Percentiles rank a stretch among this genome's conserved stretches.
These are phyloP conservation scores for Thalassarche chlororhynchos DNA, from an alignment of 2,113 vertebrate species.

Conservation along the genomic window DNA sequence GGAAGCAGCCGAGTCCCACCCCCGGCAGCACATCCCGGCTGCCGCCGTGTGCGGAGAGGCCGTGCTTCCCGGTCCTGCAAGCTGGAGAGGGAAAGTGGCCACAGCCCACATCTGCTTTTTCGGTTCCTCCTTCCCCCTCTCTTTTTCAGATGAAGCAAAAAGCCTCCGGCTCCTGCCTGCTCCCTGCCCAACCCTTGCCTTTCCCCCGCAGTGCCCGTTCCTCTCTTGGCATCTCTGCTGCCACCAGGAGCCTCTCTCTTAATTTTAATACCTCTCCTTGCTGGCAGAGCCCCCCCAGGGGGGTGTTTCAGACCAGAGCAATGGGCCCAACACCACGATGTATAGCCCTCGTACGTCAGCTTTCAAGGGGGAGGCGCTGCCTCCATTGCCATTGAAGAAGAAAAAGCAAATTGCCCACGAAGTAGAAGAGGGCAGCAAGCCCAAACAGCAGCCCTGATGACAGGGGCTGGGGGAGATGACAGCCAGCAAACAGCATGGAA, in stretches of 20 bases:
- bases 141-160: neutral
- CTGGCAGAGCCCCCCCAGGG: neutral
- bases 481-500: neutral
- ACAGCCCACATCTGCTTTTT: neutral
- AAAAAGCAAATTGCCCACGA: neutral
- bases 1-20: too few relatives aligned
- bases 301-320: neutral
- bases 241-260: neutral
- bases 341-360: accelerated
- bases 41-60: too few relatives aligned
- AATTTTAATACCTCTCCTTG: neutral
- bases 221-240: neutral
- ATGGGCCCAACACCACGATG: accelerated
- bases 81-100: neutral
- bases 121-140: neutral
- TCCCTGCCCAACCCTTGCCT: neutral
- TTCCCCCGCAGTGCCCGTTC: neutral
- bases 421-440: neutral
- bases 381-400: neutral
- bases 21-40: too few relatives aligned
- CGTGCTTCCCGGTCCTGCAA: neutral
- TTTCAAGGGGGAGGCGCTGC: neutral
- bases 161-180: neutral
- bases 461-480: neutral
- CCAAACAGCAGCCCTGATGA: neutral